Evolutionary conservation across 2,888 invertebrate genomes (phyloP).

Genomic region (Caenorhabditis parvicauda): DNA sequence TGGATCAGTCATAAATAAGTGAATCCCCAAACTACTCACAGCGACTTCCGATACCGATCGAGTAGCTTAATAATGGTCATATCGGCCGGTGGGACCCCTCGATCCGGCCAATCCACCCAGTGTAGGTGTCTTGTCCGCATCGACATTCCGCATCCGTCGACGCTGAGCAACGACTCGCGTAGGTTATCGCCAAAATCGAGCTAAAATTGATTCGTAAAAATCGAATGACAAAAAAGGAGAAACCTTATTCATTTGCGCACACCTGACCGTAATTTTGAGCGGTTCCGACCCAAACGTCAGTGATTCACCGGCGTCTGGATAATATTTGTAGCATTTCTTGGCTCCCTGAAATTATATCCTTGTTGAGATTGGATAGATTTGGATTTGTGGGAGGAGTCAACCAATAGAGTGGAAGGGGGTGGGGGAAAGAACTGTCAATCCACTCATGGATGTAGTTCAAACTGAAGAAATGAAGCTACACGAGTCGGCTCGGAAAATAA

Average conservation of each 20-base stretch:
- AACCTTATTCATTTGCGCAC: neutral
- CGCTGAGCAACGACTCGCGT: neutral
- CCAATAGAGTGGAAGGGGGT: no score
- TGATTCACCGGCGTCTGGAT: conserved; percentile 1
- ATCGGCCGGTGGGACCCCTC: conserved; percentile 13
- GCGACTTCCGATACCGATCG: conserved; percentile 1
- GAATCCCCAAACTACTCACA: no score
- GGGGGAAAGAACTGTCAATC: no score
- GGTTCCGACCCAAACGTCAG: conserved; percentile 5
- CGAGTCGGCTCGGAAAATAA: no score
- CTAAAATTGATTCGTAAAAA: conserved; percentile 3
- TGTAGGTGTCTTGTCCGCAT: conserved; percentile 6
- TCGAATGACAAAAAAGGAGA: neutral
- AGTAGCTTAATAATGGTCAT: conserved; percentile 12
- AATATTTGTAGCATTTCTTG: conserved; percentile 14
- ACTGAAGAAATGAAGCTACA: no score
- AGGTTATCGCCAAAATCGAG: conserved; percentile 9
- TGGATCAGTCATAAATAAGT: no score
- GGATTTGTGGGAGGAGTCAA: no score
- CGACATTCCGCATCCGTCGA: conserved; percentile 2
- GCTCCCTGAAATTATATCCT: no score
- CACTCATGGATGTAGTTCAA: no score
- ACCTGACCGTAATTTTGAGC: conserved; percentile 8
- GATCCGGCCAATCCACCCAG: conserved; percentile 20
- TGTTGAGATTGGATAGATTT: no score